Conservation (phyloP, 1,140 invertebrate species). For the Drosophila lacertosa region DNA sequence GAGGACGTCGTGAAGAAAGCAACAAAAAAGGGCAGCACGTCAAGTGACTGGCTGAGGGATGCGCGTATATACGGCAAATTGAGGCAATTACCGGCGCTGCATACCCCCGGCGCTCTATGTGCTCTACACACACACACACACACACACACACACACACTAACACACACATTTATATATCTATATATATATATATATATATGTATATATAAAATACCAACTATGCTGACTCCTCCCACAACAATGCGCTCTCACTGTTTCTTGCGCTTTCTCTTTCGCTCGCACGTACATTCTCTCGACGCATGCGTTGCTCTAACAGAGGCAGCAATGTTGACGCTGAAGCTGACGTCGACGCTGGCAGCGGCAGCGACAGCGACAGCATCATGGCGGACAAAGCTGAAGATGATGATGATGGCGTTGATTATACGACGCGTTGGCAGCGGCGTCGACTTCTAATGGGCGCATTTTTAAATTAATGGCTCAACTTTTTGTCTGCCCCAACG, state of each 20-base stretch:
- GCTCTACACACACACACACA: no score
- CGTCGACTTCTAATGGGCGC: constrained; percentile 51
- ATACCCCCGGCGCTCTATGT: constrained; percentile 10
- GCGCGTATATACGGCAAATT: constrained; percentile 70
- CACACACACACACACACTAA: no score
- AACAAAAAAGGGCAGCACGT: constrained; percentile 44
- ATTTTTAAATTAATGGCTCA: constrained; percentile 63
- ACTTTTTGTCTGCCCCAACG: constrained; percentile 37
- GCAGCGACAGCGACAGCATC: constrained; percentile 36
- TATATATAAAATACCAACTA: constrained; percentile 29
- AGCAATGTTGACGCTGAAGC: constrained; percentile 6
- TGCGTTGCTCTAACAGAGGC: constrained; percentile 25
- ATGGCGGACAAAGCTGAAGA: constrained; percentile 47
- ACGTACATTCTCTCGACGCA: constrained; percentile 45
- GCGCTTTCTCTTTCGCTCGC: constrained; percentile 8
- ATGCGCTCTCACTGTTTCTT: constrained; percentile 17
- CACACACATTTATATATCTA: no score
- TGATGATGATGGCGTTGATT: constrained; percentile 56
- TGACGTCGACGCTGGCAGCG: background rate
- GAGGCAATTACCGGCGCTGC: constrained; percentile 71
- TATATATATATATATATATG: constrained; percentile 23
- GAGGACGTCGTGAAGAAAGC: constrained; percentile 36
- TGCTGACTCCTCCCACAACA: constrained; percentile 65
- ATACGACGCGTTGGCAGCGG: constrained; percentile 24
- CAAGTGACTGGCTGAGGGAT: constrained; percentile 54